These are phyloP conservation scores for Daktulosphaira vitifoliae DNA, from an alignment of 1,140 invertebrate genomes.

Conservation along the genomic window DNA sequence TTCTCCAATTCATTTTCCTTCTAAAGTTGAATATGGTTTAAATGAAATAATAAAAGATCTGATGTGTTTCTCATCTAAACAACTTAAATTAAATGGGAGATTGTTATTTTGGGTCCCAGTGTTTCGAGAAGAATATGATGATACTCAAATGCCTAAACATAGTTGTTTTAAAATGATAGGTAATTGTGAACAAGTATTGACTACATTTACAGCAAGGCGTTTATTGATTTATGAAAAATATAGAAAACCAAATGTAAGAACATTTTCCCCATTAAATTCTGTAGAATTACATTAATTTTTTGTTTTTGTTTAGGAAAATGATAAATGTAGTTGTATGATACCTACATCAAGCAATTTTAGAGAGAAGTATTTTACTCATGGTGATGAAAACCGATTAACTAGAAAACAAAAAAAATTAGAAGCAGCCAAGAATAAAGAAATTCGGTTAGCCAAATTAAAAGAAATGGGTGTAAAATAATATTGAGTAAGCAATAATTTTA, in stretches of 20 bases:
- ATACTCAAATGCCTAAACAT: slow-evolving; percentile 66
- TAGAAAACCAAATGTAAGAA: slow-evolving; percentile 47
- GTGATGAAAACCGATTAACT: slow-evolving; percentile 28
- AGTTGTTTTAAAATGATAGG: slow-evolving; percentile 64
- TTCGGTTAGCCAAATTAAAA: slow-evolving; percentile 26
- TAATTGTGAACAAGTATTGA: slow-evolving; percentile 80
- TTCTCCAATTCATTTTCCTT: slow-evolving; percentile 64
- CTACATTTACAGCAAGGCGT: slow-evolving; percentile 64
- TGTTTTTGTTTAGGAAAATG: neutral
- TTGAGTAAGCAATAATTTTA: neutral
- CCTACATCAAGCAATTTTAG: slow-evolving; percentile 34
- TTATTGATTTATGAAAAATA: slow-evolving; percentile 80
- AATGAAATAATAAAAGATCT: slow-evolving; percentile 74
- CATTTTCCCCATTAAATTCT: too few relatives aligned
- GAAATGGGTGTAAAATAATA: neutral
- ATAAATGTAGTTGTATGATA: neutral
- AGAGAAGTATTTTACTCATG: slow-evolving; percentile 36
- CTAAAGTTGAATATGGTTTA: slow-evolving; percentile 77
- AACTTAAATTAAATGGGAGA: slow-evolving; percentile 64
- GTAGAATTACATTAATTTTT: neutral
- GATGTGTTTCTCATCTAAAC: slow-evolving; percentile 66
- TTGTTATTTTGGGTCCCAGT: slow-evolving; percentile 90
- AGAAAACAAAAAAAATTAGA: slow-evolving; percentile 22
- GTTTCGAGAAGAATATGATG: slow-evolving; percentile 65
- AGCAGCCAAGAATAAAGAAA: slow-evolving; percentile 22